Percentiles rank a stretch among this genome's conserved stretches.
phyloP scores from a whole-genome alignment of 2,888 invertebrate species.

The Drosophila tripunctata region DNA sequence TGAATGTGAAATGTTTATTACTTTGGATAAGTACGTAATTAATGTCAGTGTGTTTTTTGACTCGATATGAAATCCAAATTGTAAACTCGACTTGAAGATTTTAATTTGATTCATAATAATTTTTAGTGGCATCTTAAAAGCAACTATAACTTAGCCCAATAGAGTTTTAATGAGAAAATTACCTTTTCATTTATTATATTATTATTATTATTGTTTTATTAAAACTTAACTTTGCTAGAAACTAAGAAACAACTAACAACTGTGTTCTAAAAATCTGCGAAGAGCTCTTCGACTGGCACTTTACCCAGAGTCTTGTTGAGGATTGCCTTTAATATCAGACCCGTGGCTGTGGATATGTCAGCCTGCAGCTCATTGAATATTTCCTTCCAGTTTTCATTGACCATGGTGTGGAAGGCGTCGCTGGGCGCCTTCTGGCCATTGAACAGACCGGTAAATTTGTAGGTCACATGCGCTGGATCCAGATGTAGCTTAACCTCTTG shows the following conservation, averaged over 20 bases:
- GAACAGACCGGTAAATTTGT: constrained; percentile 82
- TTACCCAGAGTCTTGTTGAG: constrained; percentile 81
- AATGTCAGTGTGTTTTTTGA: neutral
- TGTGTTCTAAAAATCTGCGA: constrained; percentile 18
- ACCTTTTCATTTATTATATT: neutral
- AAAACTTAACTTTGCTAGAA: constrained; percentile 1
- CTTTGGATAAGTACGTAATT: constrained; percentile 2
- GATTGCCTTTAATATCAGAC: constrained; percentile 78
- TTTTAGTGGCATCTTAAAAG: constrained; percentile 18
- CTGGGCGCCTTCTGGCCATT: constrained; percentile 84
- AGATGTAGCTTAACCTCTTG: constrained; percentile 50
- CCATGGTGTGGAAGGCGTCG: constrained; percentile 83
- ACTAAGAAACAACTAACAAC: neutral
- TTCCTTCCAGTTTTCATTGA: constrained; percentile 85
- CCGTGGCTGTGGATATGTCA: constrained; percentile 81
- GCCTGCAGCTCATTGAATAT: constrained; percentile 83
- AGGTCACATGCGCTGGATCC: constrained; percentile 59
- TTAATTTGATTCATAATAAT: constrained; percentile 18
- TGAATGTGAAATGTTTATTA: constrained; percentile 5
- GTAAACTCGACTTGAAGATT: constrained; percentile 1
- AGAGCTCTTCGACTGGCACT: constrained; percentile 78
- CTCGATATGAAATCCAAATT: constrained; percentile 7
- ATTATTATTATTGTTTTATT: constrained; percentile 12
- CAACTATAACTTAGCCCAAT: constrained; percentile 4
- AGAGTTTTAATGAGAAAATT: neutral